Evolutionary conservation across 1,140 invertebrate genomes (phyloP).

Genomic region (Drosophila nannoptera): DNA sequence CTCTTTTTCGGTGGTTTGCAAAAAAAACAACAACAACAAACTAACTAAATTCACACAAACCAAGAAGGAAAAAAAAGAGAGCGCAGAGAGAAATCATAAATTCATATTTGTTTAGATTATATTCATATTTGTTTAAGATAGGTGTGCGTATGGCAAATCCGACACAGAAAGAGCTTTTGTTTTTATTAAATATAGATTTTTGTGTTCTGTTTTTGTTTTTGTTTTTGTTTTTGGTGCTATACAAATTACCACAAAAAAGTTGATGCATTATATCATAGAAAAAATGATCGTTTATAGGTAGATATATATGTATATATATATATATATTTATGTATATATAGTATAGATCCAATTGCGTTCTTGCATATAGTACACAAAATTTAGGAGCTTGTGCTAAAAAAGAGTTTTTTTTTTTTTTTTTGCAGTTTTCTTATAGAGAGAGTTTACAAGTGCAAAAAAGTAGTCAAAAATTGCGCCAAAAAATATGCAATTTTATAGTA

Average conservation of each 20-base stretch:
- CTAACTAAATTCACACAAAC: slow-evolving; percentile 47
- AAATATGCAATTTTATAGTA: slow-evolving; percentile 78
- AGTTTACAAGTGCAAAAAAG: slow-evolving; percentile 72
- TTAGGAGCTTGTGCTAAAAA: slow-evolving; percentile 70
- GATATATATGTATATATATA: slow-evolving; percentile 52
- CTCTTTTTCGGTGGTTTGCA: slow-evolving; percentile 10
- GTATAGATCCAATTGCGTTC: slow-evolving; percentile 47
- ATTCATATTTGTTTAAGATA: slow-evolving; percentile 26
- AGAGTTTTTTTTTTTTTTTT: slow-evolving; percentile 9
- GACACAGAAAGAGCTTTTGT: slow-evolving; percentile 25
- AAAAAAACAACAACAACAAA: slow-evolving; percentile 28
- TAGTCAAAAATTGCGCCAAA: slow-evolving; percentile 79
- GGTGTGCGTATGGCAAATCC: slow-evolving; percentile 4
- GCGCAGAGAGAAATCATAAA: slow-evolving; percentile 32
- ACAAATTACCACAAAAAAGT: slow-evolving; percentile 78
- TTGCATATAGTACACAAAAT: slow-evolving; percentile 66
- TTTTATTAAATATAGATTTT: not conserved
- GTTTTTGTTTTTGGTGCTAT: slow-evolving; percentile 58
- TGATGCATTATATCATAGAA: slow-evolving; percentile 67
- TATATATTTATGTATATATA: slow-evolving; percentile 26
- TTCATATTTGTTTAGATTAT: slow-evolving; percentile 50
- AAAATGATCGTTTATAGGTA: slow-evolving; percentile 38
- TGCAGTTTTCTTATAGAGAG: slow-evolving; percentile 40
- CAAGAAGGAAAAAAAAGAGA: no score
- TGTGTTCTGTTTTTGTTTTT: slow-evolving; percentile 18